A percentile compares a stretch with the other conserved stretches of the same genome.
phyloP scores from a whole-genome alignment of 2,797 vertebrate genomes.

The Acridotheres tristis region DNA sequence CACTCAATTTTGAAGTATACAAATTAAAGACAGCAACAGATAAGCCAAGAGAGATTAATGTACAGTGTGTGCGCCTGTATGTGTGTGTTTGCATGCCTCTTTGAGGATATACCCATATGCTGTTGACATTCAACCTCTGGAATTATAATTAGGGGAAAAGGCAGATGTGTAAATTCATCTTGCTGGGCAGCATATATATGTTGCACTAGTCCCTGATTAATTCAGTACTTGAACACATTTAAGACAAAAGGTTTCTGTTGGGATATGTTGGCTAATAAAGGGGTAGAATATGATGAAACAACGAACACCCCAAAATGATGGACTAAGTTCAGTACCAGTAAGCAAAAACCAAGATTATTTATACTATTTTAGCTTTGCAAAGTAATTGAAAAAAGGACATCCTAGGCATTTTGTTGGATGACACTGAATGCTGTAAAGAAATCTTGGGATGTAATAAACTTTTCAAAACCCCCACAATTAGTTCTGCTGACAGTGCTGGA shows the following conservation, averaged over 20 bases:
- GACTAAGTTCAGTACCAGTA: conserved; percentile 4
- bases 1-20: conserved; percentile 65
- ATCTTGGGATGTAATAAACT: conserved; percentile 37
- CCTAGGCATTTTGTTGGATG: conserved; percentile 36
- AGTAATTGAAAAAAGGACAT: conserved; percentile 28
- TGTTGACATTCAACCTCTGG: conserved; percentile 64
- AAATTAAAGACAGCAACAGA: conserved; percentile 60
- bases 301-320: neutral
- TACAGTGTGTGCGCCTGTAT: neutral
- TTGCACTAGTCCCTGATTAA: conserved; percentile 44
- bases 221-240: conserved; percentile 40
- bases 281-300: conserved; percentile 20
- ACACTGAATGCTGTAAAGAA: conserved; percentile 26
- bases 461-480: neutral
- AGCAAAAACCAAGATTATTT: conserved; percentile 35
- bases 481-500: neutral
- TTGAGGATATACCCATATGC: conserved; percentile 28
- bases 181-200: conserved; percentile 35
- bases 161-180: conserved; percentile 65
- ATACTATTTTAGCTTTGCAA: conserved; percentile 37
- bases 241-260: conserved; percentile 51
- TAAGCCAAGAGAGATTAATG: conserved; percentile 62
- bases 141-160: conserved; percentile 69
- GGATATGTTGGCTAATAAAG: neutral
- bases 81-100: conserved; percentile 21